Base-by-base conservation (phyloP, 1,140 invertebrate genomes). In the Caerostris extrusa region DNA sequence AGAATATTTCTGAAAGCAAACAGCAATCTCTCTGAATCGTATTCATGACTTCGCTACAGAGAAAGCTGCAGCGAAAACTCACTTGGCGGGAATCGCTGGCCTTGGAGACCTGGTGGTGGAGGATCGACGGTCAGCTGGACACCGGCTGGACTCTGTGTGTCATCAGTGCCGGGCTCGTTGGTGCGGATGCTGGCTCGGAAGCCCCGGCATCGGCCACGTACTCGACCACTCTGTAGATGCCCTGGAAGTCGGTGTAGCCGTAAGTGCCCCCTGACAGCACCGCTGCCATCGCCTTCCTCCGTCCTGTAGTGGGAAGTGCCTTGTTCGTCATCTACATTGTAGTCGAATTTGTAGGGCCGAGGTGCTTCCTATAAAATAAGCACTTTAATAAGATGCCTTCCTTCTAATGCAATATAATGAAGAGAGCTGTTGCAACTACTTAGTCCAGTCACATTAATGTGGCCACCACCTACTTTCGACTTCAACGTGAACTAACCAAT, bases 231-330 rank as follows among this genome's bases (percentile, higher is more conserved):
- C 34, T 34, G 88, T 98, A 97, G 95, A 98, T 97, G 6, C 98
- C 98, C 94, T 97, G 96, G 67, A 97, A 97, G 95, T 98, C 98
- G 58, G 98, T 96, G 96, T 98, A 98, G 88, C 98, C 98, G 95
- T 98, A 98, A 58, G 98, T 98, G 85, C 98, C 98, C 95, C 98
- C 98, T 83, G 61, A 67, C 61, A 3, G n/a, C 12, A 98, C 97
- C 95, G 98, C 61, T 67, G 14, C 14, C 61, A 67, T 67, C 61
- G 2, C 14, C 61, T 97, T 57, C 98, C 98, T 94, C 98, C 55
- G 94, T 91, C 14, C 94, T 95, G 61, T 81, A 85, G 4, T 94
- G 95, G 17, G 19, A 88, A 57, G 81, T 91, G 0, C 71, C 71
- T 55, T 91, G 64, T 5, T 90, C 87, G 34, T 94, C 93, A 14